Percentiles rank a stretch among this genome's conserved stretches.
phyloP scores from a whole-genome alignment of 1,140 invertebrate species.

The Bradysia coprophila region DNA sequence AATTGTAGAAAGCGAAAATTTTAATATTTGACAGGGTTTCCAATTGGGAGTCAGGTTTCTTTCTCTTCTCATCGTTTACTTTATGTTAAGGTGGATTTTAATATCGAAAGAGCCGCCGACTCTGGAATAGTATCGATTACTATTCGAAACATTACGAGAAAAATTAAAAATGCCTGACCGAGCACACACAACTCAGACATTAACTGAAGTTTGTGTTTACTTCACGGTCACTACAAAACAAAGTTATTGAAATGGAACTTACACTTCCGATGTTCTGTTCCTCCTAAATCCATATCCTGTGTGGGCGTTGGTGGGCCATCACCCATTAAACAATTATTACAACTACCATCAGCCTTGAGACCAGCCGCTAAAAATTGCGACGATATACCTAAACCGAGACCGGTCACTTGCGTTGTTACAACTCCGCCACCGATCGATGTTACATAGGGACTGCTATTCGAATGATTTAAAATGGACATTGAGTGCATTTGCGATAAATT shows the following conservation, averaged over 20 bases:
- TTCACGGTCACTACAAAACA: background rate
- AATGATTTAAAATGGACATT: constrained; percentile 18
- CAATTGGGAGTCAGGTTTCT: no score
- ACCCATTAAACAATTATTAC: constrained; percentile 20
- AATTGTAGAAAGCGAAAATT: background rate
- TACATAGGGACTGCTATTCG: constrained; percentile 10
- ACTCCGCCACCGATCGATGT: background rate
- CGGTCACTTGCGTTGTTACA: background rate
- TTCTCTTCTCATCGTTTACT: no score
- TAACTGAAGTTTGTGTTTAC: background rate
- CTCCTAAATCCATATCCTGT: constrained; percentile 24
- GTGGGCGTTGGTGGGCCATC: constrained; percentile 34
- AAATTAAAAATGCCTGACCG: no score
- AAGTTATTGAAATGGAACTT: constrained; percentile 5
- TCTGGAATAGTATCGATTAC: no score
- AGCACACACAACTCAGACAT: background rate
- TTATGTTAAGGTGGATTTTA: no score
- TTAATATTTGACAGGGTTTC: background rate
- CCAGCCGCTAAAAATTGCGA: constrained; percentile 4
- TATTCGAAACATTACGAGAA: no score
- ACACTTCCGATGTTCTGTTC: constrained; percentile 29
- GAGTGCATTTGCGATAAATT: constrained; percentile 18
- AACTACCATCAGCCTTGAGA: constrained; percentile 10
- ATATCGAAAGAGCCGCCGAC: no score
- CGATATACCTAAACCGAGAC: background rate